These are phyloP conservation scores for Hoplodrina blanda DNA, from an alignment of 2,888 invertebrate genomes.

Conservation along the genomic window DNA sequence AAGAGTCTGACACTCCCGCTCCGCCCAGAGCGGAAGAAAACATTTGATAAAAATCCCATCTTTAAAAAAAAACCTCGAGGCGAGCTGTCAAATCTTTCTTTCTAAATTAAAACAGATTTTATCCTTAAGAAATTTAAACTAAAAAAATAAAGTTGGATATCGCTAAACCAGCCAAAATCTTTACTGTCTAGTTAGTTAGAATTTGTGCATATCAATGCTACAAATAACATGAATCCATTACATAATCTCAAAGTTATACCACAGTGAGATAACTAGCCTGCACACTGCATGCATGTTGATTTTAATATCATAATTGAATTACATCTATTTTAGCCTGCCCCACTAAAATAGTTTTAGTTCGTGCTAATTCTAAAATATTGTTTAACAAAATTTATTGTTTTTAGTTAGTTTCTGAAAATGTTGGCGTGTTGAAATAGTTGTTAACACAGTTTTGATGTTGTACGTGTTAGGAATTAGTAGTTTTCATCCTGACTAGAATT, in stretches of 20 bases:
- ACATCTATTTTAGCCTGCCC: constrained; percentile 33
- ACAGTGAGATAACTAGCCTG: constrained; percentile 19
- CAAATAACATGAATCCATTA: background rate
- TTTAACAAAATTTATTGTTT: constrained; percentile 27
- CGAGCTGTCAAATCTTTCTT: too few species aligned
- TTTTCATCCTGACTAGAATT: constrained; percentile 33
- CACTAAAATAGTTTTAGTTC: constrained; percentile 22
- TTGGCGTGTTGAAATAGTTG: constrained; percentile 19
- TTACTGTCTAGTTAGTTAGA: background rate
- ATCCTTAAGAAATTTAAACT: too few species aligned
- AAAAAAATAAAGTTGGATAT: too few species aligned
- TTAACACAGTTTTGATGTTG: constrained; percentile 35
- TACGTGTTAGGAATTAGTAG: constrained; percentile 34
- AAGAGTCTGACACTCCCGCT: too few species aligned
- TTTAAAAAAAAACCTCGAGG: too few species aligned
- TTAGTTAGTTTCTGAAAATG: constrained; percentile 30
- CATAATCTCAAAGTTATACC: constrained; percentile 22
- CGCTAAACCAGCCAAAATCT: too few species aligned
- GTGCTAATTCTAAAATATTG: constrained; percentile 22
- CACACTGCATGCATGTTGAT: constrained; percentile 47
- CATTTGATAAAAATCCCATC: too few species aligned
- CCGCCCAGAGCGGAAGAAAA: too few species aligned
- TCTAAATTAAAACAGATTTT: too few species aligned
- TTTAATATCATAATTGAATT: constrained; percentile 51
- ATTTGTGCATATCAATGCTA: constrained; percentile 15